Conservation (phyloP, 2,797 vertebrate species). For the Alcedo quadribrachys region DNA sequence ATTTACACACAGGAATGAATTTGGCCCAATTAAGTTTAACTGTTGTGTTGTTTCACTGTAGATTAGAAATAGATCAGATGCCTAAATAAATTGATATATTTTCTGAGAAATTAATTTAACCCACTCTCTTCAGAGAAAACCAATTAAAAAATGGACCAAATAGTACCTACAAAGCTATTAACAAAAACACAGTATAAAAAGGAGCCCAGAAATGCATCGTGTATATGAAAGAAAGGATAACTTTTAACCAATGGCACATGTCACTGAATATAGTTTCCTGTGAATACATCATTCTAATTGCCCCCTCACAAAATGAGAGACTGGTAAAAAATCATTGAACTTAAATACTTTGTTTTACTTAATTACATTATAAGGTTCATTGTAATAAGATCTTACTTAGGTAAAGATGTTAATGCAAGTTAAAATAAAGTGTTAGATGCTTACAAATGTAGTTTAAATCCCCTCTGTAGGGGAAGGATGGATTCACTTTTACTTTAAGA, state of each 20-base stretch:
- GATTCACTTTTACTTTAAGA: background rate
- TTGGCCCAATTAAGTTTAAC: conserved; percentile 33
- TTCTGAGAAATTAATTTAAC: background rate
- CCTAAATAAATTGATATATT: background rate
- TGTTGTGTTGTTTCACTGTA: background rate
- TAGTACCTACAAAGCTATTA: background rate
- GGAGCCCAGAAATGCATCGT: background rate
- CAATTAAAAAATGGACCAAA: conserved; percentile 62
- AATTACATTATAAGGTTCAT: background rate
- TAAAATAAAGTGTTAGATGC: background rate
- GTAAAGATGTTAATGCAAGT: background rate
- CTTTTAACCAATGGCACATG: background rate
- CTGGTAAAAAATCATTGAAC: background rate
- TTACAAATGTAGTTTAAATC: background rate
- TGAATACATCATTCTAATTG: background rate
- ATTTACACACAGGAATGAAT: background rate
- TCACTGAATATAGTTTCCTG: background rate
- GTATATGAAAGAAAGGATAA: background rate
- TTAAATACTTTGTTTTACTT: background rate
- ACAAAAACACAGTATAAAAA: background rate
- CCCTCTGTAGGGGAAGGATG: background rate
- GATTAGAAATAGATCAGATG: conserved; percentile 8
- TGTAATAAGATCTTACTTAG: background rate
- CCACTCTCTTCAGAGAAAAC: conserved; percentile 71
- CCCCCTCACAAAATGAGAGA: background rate